Base-by-base conservation (phyloP, 2,888 invertebrate species). In the Dysmachus trigonus region DNA sequence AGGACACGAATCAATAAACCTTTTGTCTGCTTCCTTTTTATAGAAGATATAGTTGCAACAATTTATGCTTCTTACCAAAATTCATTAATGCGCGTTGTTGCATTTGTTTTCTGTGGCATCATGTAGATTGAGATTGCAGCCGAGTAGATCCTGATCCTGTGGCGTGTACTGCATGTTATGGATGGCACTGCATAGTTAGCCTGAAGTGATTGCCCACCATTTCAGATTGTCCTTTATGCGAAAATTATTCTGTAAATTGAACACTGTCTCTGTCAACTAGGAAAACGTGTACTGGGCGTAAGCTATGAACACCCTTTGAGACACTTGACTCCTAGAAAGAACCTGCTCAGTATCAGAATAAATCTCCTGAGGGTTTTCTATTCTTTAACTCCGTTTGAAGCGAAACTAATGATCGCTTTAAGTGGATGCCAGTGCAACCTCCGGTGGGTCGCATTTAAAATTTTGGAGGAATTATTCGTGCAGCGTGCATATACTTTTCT, bases 401-500 rank as follows among this genome's bases (percentile, higher is more conserved):
- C n/a, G 33, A 74, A 74, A 74, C 15, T 33, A 73, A 33, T 74
- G 30, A 33, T 74, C 5, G 33, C n/a, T 74, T 73, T 31, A 30
- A 73, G 13, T 73, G 18, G n/a, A n/a, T 74, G 31, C 71, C 31
- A 72, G 71, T n/a, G 31, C 33, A 74, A 33, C 8, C 18, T 31
- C 73, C n/a, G 30, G 73, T 73, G 30, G 33, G 30, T 73, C 73
- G 33, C 73, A n/a, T 73, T 74, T 33, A 2, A 31, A n/a, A 74
- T 35, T 74, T 33, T 74, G 33, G 33, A 15, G 8, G 33, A 74
- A 74, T 74, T 74, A 74, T 74, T 74, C 74, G 74, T 74, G 35
- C 74, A 74, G 18, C 74, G 35, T 74, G 74, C 74, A 74, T 74
- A 74, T 74, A 74, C 33, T 31, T 31, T 74, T 74, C 74, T 31